A percentile compares a stretch with the other conserved stretches of the same genome.
phyloP scores from a whole-genome alignment of 2,888 invertebrate genomes.

The Tenthredo livida region DNA sequence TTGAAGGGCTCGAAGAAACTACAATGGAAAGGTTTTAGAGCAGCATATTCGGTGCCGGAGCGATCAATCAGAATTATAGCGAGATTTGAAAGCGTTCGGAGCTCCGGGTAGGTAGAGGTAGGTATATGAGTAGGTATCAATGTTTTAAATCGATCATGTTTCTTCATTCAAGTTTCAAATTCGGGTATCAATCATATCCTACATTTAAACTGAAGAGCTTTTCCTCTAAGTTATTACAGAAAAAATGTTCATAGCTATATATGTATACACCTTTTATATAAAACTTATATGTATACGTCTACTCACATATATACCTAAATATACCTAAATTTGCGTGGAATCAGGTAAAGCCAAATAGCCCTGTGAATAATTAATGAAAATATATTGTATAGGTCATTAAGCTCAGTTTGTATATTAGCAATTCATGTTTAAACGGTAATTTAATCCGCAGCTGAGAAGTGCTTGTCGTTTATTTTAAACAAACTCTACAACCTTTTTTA shows the following conservation, averaged over 20 bases:
- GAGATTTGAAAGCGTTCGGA: constrained; percentile 44
- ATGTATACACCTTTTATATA: not conserved
- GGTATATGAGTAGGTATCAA: constrained; percentile 1
- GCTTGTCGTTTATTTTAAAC: not conserved
- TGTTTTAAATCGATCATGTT: constrained; percentile 51
- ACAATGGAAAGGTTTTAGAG: constrained; percentile 47
- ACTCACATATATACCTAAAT: too few species aligned
- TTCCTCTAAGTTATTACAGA: not conserved
- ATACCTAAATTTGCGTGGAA: too few species aligned
- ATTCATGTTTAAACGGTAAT: not conserved
- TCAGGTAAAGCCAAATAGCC: not conserved
- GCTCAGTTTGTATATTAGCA: not conserved
- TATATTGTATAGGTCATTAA: not conserved
- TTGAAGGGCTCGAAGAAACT: not conserved
- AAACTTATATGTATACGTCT: not conserved
- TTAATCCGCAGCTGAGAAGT: not conserved
- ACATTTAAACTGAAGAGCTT: not conserved
- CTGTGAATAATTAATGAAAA: not conserved
- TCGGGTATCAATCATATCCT: constrained; percentile 46
- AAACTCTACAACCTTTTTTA: not conserved
- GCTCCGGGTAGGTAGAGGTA: not conserved
- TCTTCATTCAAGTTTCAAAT: constrained; percentile 49
- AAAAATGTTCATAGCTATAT: too few species aligned
- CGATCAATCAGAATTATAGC: constrained; percentile 52
- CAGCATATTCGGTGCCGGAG: not conserved